These are phyloP conservation scores for Sipha maydis DNA, from an alignment of 2,888 invertebrate genomes.

Conservation along the genomic window DNA sequence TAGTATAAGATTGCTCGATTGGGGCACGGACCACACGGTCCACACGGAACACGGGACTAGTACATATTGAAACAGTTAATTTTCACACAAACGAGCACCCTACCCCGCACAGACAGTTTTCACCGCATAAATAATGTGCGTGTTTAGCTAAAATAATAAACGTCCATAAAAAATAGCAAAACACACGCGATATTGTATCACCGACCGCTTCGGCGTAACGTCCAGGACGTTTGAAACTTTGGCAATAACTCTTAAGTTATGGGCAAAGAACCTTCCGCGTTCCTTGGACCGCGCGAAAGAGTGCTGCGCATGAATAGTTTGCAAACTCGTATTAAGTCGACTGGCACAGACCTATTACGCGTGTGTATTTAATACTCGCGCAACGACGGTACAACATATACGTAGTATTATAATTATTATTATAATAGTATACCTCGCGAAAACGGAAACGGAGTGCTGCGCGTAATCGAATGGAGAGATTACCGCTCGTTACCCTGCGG, in stretches of 20 bases:
- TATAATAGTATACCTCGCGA: background rate
- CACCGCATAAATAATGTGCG: no score
- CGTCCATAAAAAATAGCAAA: background rate
- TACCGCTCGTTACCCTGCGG: conserved; percentile 38
- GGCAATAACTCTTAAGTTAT: conserved; percentile 37
- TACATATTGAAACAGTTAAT: no score
- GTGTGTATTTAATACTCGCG: background rate
- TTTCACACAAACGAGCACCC: no score
- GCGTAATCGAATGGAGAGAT: conserved; percentile 52
- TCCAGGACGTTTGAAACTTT: conserved; percentile 49
- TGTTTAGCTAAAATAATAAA: background rate
- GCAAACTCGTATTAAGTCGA: conserved; percentile 54
- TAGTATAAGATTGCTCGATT: no score
- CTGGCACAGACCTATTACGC: conserved; percentile 2
- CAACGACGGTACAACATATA: background rate
- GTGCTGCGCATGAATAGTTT: conserved; percentile 24
- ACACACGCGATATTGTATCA: background rate
- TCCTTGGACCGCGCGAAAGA: background rate
- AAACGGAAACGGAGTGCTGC: background rate
- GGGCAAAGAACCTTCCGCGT: no score
- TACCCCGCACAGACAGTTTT: no score
- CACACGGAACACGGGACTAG: no score
- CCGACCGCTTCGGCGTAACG: background rate
- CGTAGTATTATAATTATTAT: background rate
- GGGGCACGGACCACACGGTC: no score